Evolutionary conservation across 1,140 invertebrate genomes (phyloP), one percentile per base, ranked within the genome.

Genomic region (Caenorhabditis inopinata): DNA sequence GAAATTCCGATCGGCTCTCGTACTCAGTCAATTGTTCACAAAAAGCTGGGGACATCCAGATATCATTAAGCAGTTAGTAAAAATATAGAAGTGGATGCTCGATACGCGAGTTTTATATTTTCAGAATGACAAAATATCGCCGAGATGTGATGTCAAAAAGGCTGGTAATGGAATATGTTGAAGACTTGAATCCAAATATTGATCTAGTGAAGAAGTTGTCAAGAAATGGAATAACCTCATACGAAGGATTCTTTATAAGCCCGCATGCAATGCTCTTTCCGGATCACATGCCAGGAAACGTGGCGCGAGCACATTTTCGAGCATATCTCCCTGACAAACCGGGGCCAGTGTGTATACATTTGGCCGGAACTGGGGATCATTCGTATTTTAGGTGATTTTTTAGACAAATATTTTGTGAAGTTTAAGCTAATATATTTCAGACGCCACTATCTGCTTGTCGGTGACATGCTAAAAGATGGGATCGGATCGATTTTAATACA

Each of bases 341-440:
- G 25, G 29, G 74, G 5, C 58, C 74, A 11, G 85, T 32, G 95
- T 95, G 90, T n/a, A 91, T 99, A 83, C 96, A 98, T 89, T 91
- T 98, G 79, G 96, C 96, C 78, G 96, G 96, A 48, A 99, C 97
- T 78, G 97, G 97, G 58, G 97, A 99, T 92, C 96, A 99, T 92
- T 95, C 92, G 16, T 78, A 78, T 47, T 78, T 38, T 35, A 78
- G 76, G 76, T 78, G 7, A 23, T 46, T 23, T 5, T 7, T 11
- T 23, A n/a, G 32, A n/a, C n/a, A n/a, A n/a, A n/a, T n/a, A n/a
- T n/a, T n/a, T n/a, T n/a, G n/a, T n/a, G n/a, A n/a, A n/a, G n/a
- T n/a, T n/a, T n/a, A n/a, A n/a, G n/a, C n/a, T n/a, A n/a, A 47
- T 32, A 89, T 99, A 93, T 90, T 96, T 95, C 94, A 91, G 95